phyloP scores from a whole-genome alignment of 2,888 invertebrate genomes.

The Apamea crenata region DNA sequence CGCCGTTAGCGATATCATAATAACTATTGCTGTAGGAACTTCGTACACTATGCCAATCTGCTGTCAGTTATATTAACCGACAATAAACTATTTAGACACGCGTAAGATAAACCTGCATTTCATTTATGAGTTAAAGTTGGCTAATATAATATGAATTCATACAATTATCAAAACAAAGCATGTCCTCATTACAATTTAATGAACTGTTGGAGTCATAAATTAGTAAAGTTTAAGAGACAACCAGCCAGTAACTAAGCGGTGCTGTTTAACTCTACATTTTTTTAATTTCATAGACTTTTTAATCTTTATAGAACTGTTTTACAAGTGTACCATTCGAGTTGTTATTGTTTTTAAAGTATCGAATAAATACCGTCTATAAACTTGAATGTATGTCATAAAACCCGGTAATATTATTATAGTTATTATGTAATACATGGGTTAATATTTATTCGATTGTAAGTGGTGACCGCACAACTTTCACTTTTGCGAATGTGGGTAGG shows the following conservation, averaged over 20 bases:
- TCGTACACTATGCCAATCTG: not conserved
- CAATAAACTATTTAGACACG: not conserved
- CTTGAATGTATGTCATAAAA: conserved; percentile 66
- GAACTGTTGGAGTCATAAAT: conserved; percentile 10
- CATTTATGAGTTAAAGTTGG: not conserved
- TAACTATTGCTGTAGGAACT: conserved; percentile 6
- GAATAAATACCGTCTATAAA: conserved; percentile 52
- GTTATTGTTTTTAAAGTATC: conserved; percentile 39
- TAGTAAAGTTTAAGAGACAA: not conserved
- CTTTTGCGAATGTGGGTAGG: conserved; percentile 80
- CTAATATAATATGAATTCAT: conserved; percentile 3
- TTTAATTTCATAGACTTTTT: conserved; percentile 6
- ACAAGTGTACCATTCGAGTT: not conserved
- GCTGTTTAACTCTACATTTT: conserved; percentile 13
- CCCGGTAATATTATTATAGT: conserved; percentile 74
- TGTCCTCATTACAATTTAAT: conserved; percentile 26
- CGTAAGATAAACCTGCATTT: not conserved
- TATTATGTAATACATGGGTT: conserved; percentile 83
- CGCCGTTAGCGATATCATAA: conserved; percentile 34
- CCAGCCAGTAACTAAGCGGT: not conserved
- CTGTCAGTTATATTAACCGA: conserved; percentile 9
- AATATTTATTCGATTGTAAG: conserved; percentile 88
- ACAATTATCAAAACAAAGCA: conserved; percentile 20
- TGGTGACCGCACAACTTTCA: conserved; percentile 84
- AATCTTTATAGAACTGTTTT: not conserved